These are phyloP conservation scores for Cataglyphis cursor DNA, from an alignment of 2,888 invertebrate genomes.

Conservation along the genomic window DNA sequence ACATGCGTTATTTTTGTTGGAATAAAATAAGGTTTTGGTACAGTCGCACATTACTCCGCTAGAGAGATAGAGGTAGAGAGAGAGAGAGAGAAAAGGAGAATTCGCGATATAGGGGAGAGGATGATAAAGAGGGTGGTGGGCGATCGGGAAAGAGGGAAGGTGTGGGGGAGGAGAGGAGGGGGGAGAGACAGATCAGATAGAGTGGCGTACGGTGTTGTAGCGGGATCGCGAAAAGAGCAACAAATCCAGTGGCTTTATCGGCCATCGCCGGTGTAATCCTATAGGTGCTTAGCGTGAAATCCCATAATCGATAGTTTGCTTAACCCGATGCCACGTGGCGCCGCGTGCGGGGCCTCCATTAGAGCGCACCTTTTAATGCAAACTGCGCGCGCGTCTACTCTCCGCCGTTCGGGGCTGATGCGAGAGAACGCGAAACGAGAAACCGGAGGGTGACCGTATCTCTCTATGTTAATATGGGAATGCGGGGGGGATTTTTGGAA, in stretches of 20 bases:
- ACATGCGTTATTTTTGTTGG: not conserved
- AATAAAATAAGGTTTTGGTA: slow-evolving; percentile 51
- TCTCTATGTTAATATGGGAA: slow-evolving; percentile 86
- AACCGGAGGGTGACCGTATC: slow-evolving; percentile 79
- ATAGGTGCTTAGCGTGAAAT: slow-evolving; percentile 87
- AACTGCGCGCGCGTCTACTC: slow-evolving; percentile 72
- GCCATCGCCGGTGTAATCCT: slow-evolving; percentile 84
- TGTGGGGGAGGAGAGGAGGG: not conserved
- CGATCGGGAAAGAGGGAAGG: not conserved
- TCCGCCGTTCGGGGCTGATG: not conserved
- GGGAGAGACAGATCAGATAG: slow-evolving; percentile 68
- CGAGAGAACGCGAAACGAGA: slow-evolving; percentile 53
- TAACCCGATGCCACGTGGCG: slow-evolving; percentile 86
- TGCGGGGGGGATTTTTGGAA: slow-evolving; percentile 60
- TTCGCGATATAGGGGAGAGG: slow-evolving; percentile 43
- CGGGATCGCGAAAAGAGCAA: slow-evolving; percentile 82
- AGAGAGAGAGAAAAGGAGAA: not conserved
- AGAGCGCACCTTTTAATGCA: slow-evolving; percentile 73
- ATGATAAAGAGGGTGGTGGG: slow-evolving; percentile 28
- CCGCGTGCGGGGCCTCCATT: slow-evolving; percentile 85
- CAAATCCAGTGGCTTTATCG: slow-evolving; percentile 85
- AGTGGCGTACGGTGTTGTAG: slow-evolving; percentile 61
- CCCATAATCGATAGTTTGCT: slow-evolving; percentile 87
- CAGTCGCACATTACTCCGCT: slow-evolving; percentile 30
- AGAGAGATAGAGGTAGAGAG: not conserved